Evolutionary conservation across 2,888 invertebrate genomes (phyloP).

Genomic region (Pyrrhia umbra): DNA sequence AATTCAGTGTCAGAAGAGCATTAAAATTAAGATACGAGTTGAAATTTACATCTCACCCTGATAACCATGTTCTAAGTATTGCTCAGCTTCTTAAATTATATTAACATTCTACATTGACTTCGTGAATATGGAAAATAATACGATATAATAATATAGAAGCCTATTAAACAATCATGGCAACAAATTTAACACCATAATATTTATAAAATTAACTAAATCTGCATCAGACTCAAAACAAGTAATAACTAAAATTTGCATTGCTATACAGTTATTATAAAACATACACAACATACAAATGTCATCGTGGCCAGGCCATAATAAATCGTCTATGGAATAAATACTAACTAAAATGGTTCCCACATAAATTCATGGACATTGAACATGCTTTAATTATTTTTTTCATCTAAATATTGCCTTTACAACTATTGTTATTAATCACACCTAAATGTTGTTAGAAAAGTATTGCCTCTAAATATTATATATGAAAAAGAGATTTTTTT

Average conservation of each 20-base stretch:
- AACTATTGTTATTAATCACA: conserved; percentile 87
- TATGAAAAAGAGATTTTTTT: conserved; percentile 83
- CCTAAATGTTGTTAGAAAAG: conserved; percentile 88
- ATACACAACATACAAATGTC: conserved; percentile 82
- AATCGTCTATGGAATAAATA: conserved; percentile 79
- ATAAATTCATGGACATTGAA: conserved; percentile 75
- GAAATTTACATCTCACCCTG: conserved; percentile 43
- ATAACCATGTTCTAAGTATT: conserved; percentile 54
- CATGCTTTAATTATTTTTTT: conserved; percentile 74
- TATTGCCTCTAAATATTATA: conserved; percentile 88
- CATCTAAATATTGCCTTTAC: conserved; percentile 85
- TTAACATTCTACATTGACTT: conserved; percentile 25
- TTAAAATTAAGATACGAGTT: conserved; percentile 29
- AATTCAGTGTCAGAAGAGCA: conserved; percentile 13
- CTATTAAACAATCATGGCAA: conserved; percentile 71
- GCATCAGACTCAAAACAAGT: conserved; percentile 83
- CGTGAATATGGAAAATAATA: conserved; percentile 39
- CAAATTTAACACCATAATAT: conserved; percentile 60
- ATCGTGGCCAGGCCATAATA: conserved; percentile 77
- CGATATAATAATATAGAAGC: conserved; percentile 50
- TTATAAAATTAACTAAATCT: conserved; percentile 78
- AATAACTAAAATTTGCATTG: conserved; percentile 82
- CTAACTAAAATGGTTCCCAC: conserved; percentile 76
- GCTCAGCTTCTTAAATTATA: conserved; percentile 56
- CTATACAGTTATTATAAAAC: conserved; percentile 78